Conservation (phyloP, 2,888 invertebrate genomes). For the Leptinotarsa tumamoca region DNA sequence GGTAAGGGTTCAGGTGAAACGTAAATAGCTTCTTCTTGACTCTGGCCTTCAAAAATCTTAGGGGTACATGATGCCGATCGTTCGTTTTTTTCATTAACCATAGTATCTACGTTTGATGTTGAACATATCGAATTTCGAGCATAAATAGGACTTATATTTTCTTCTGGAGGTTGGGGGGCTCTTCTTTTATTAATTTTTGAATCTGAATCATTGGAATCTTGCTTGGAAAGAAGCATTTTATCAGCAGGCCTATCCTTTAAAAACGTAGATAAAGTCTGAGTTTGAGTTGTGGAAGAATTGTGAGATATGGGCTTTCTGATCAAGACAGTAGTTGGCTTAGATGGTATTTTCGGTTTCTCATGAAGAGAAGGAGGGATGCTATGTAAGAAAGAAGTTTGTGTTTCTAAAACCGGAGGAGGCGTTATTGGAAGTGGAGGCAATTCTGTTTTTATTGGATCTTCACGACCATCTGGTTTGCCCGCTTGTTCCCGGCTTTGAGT, state of each 20-base stretch:
- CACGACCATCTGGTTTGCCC: constrained; percentile 88
- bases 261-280: constrained; percentile 20
- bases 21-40: constrained; percentile 41
- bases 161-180: constrained; percentile 83
- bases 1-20: constrained; percentile 76
- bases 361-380: constrained; percentile 59
- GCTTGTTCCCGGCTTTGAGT: constrained; percentile 79
- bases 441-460: constrained; percentile 81
- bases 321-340: constrained; percentile 72
- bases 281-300: constrained; percentile 22
- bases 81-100: constrained; percentile 75
- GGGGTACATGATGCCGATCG: constrained; percentile 75
- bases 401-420: constrained; percentile 73
- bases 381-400: constrained; percentile 79
- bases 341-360: constrained; percentile 78
- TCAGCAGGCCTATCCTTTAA: constrained; percentile 38
- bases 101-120: constrained; percentile 72
- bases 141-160: constrained; percentile 66
- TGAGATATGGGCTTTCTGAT: constrained; percentile 56
- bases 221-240: constrained; percentile 68
- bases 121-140: constrained; percentile 71
- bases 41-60: constrained; percentile 69
- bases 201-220: constrained; percentile 71
- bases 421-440: constrained; percentile 79
- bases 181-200: constrained; percentile 74